Evolutionary conservation across 2,113 vertebrate genomes (phyloP), one percentile per base, ranked within the genome.

Genomic region (Myotis yumanensis): DNA sequence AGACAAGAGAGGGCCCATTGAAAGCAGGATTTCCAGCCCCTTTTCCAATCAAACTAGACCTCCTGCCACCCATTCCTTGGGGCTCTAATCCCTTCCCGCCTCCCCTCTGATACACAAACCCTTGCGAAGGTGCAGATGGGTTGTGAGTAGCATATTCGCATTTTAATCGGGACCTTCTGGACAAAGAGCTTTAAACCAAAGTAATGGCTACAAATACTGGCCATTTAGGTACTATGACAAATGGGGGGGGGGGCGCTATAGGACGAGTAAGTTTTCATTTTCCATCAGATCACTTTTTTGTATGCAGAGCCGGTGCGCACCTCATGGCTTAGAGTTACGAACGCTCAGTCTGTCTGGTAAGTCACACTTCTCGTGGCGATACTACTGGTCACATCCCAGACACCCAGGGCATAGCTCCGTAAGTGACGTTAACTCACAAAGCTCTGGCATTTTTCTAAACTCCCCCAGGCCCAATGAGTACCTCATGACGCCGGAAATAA

Each of bases 121-220:
- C 76, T 87, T 51, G 76, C 57, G 66, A 90, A 95, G 37, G 96
- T 89, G 20, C 54, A 82, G 86, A 92, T 62, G 73, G 57, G 84
- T 95, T 96, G 89, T 86, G 95, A 97, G 93, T 82, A 89, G 82
- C 73, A 83, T 92, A 96, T 94, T 96, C 94, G 86, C 91, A 95
- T 97, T 96, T 97, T 97, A 95, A 95, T 95, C 90, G 75, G 79
- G 69, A 92, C 90, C 90, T 95, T 89, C 90, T 35, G 69, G 92
- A 86, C 73, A 73, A 4, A 89, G 14, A 91, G 86, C 82, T 82
- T 95, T 83, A 93, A 96, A 88, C 76, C 84, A 43, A 85, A 95
- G 90, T 87, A 92, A 79, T 51, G 59, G 48, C 46, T 59, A 25
- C 52, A 68, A 72, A 82, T 64, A 23, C 69, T 82, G 54, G 90